phyloP scores from a whole-genome alignment of 2,888 invertebrate genomes.

The Diogma glabrata region DNA sequence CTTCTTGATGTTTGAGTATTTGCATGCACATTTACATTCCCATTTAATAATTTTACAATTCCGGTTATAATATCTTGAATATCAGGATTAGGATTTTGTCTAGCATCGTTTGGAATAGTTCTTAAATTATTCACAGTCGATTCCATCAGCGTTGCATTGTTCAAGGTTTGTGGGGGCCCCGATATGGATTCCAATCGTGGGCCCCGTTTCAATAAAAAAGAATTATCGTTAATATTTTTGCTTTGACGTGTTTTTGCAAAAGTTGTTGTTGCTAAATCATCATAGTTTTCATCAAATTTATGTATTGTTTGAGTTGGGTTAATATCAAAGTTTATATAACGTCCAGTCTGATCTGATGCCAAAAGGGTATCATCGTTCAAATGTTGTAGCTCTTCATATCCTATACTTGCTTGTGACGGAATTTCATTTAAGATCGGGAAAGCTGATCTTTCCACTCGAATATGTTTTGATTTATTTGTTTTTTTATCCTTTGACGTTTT shows the following conservation, averaged over 20 bases:
- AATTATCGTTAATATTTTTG: conserved; percentile 29
- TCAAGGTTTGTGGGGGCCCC: conserved; percentile 34
- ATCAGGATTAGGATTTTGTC: conserved; percentile 56
- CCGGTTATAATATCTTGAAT: conserved; percentile 87
- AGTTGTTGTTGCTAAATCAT: conserved; percentile 15
- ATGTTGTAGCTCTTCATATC: conserved; percentile 26
- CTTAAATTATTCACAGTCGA: conserved; percentile 29
- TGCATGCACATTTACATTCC: conserved; percentile 75
- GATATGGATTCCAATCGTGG: conserved; percentile 33
- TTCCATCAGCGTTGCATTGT: conserved; percentile 6
- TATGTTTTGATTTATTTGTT: conserved; percentile 26
- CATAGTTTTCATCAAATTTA: conserved; percentile 22
- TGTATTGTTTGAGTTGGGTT: conserved; percentile 31
- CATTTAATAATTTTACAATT: conserved; percentile 76
- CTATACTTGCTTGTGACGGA: conserved; percentile 30
- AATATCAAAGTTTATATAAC: conserved; percentile 32
- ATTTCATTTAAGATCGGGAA: conserved; percentile 46
- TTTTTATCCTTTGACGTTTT: conserved; percentile 24
- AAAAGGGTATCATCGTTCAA: conserved; percentile 20
- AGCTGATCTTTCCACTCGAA: conserved; percentile 43
- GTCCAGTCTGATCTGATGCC: conserved; percentile 22
- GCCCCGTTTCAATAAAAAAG: conserved; percentile 38
- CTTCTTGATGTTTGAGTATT: conserved; percentile 56
- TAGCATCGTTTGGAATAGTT: conserved; percentile 28
- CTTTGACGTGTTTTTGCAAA: conserved; percentile 24